Conservation (phyloP, 2,797 vertebrate genomes). For the Cryptoblepharus egeriae region DNA sequence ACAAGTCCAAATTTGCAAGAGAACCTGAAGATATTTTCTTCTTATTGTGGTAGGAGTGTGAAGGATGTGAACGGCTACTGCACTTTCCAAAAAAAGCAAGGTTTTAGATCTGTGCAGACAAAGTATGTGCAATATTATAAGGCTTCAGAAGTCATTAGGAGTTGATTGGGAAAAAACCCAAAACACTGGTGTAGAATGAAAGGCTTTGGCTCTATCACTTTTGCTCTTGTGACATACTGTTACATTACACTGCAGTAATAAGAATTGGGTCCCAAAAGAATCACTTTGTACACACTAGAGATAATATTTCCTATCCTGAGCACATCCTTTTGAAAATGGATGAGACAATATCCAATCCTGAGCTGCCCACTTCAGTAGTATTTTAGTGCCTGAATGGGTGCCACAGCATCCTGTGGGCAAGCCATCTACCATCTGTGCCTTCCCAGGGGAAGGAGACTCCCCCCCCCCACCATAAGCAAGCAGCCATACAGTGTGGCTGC, state of each 20-base stretch:
- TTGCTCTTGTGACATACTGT: neutral
- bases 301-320: neutral
- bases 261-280: neutral
- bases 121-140: slow-evolving; percentile 6
- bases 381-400: too few relatives aligned
- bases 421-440: too few relatives aligned
- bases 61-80: slow-evolving; percentile 18
- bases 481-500: too few relatives aligned
- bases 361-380: too few relatives aligned
- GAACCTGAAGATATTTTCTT: slow-evolving; percentile 6
- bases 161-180: neutral
- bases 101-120: neutral
- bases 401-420: too few relatives aligned
- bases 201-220: neutral
- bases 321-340: neutral
- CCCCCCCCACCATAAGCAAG: too few relatives aligned
- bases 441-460: too few relatives aligned
- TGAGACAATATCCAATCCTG: too few relatives aligned
- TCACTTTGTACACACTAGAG: neutral
- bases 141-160: slow-evolving; percentile 18
- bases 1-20: slow-evolving; percentile 14
- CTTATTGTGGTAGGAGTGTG: neutral
- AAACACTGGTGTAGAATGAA: neutral
- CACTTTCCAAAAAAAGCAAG: slow-evolving; percentile 23
- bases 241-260: neutral